Evolutionary conservation across 2,888 invertebrate species (phyloP).

Genomic region (Calameuta idolon): DNA sequence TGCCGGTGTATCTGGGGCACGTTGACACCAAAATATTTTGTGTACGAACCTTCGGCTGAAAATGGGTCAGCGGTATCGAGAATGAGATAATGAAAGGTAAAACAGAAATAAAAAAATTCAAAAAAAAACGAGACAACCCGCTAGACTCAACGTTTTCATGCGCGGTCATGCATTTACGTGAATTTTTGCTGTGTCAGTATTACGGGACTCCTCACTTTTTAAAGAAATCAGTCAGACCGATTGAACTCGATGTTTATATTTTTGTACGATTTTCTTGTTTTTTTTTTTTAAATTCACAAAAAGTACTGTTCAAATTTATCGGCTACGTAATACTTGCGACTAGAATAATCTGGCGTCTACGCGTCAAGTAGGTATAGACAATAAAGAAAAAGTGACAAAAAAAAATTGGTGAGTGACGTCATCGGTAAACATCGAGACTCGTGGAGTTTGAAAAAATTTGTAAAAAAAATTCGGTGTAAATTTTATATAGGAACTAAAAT

Average conservation of each 20-base stretch:
- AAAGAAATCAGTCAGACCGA: neutral
- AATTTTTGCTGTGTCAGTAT: neutral
- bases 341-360: neutral
- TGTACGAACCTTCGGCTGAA: neutral
- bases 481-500: no score
- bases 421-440: neutral
- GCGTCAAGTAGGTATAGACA: neutral
- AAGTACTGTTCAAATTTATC: neutral
- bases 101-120: neutral
- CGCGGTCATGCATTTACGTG: neutral
- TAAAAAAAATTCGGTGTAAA: no score
- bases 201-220: neutral
- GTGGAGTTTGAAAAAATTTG: neutral
- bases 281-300: neutral
- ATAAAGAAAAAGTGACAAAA: neutral
- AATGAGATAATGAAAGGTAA: neutral
- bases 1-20: neutral
- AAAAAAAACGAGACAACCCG: neutral
- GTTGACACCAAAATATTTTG: neutral
- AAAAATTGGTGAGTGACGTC: neutral
- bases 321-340: neutral
- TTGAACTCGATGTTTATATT: neutral
- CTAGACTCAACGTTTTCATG: neutral
- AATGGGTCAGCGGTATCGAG: constrained; percentile 2
- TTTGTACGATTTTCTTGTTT: neutral